These are phyloP conservation scores for Popillia japonica DNA, from an alignment of 1,140 invertebrate genomes.

Conservation along the genomic window DNA sequence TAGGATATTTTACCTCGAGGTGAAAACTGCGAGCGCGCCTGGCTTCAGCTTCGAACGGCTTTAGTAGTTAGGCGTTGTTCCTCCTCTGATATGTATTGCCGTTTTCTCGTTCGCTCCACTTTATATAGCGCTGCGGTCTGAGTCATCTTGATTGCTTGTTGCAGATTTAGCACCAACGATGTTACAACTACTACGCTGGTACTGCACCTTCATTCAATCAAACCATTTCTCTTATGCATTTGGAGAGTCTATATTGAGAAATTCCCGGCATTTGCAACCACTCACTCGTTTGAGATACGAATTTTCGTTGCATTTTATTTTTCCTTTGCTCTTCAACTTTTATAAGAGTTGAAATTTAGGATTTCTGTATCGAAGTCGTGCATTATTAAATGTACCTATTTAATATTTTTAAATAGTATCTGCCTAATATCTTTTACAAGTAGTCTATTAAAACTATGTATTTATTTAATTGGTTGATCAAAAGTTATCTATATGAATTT, in stretches of 20 bases:
- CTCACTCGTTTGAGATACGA: not conserved
- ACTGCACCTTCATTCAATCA: constrained; percentile 42
- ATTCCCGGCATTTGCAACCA: not conserved
- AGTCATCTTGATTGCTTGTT: constrained; percentile 42
- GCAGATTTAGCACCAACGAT: constrained; percentile 36
- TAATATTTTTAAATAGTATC: too few relatives aligned
- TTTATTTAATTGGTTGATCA: too few relatives aligned
- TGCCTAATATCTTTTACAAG: too few relatives aligned
- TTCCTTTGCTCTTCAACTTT: not conserved
- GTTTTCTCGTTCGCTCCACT: not conserved
- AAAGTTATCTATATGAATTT: too few relatives aligned
- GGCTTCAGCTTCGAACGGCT: not conserved
- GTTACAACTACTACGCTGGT: constrained; percentile 24
- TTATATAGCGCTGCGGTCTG: not conserved
- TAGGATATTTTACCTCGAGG: constrained; percentile 40
- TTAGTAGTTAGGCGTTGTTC: not conserved
- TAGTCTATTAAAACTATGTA: too few relatives aligned
- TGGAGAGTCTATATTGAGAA: constrained; percentile 7
- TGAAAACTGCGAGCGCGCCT: constrained; percentile 27
- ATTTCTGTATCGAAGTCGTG: not conserved
- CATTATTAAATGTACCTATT: too few relatives aligned
- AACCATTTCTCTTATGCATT: constrained; percentile 39
- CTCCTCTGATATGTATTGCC: not conserved
- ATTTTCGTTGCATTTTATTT: not conserved
- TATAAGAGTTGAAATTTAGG: not conserved